These are phyloP conservation scores for Zaprionus camerounensis DNA, from an alignment of 1,140 invertebrate species.

Conservation along the genomic window DNA sequence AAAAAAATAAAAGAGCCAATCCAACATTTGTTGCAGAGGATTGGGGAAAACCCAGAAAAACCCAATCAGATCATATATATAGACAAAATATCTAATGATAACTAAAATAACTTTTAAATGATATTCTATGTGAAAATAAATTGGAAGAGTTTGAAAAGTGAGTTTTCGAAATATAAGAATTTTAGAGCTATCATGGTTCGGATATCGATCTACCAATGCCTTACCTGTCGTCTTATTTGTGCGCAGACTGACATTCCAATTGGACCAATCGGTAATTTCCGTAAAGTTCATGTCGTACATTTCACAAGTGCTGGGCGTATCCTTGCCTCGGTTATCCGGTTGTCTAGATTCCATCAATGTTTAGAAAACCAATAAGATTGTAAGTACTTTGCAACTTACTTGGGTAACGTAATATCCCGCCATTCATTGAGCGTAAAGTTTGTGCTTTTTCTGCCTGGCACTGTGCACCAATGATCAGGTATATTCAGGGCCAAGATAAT, in stretches of 20 bases:
- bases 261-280: conserved; percentile 63
- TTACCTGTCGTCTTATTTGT: conserved; percentile 70
- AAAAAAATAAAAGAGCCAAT: too few relatives aligned
- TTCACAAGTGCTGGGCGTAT: conserved; percentile 77
- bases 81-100: too few relatives aligned
- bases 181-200: too few relatives aligned
- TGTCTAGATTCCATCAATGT: conserved; percentile 44
- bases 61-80: too few relatives aligned
- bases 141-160: too few relatives aligned
- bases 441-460: conserved; percentile 84
- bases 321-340: conserved; percentile 68
- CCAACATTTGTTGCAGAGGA: too few relatives aligned
- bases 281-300: conserved; percentile 82
- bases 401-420: conserved; percentile 85
- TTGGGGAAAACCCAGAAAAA: too few relatives aligned
- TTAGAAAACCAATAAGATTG: neutral
- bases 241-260: conserved; percentile 58
- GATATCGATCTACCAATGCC: neutral
- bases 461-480: conserved; percentile 86
- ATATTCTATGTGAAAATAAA: too few relatives aligned
- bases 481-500: conserved; percentile 85
- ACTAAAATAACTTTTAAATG: too few relatives aligned
- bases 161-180: too few relatives aligned
- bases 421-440: conserved; percentile 85
- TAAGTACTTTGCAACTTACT: conserved; percentile 63